Percentiles rank a stretch among this genome's conserved stretches.
Evolutionary conservation across 92 coral and sea anemone species (phyloP).

Genomic region (Zoanthus sansibaricus): DNA sequence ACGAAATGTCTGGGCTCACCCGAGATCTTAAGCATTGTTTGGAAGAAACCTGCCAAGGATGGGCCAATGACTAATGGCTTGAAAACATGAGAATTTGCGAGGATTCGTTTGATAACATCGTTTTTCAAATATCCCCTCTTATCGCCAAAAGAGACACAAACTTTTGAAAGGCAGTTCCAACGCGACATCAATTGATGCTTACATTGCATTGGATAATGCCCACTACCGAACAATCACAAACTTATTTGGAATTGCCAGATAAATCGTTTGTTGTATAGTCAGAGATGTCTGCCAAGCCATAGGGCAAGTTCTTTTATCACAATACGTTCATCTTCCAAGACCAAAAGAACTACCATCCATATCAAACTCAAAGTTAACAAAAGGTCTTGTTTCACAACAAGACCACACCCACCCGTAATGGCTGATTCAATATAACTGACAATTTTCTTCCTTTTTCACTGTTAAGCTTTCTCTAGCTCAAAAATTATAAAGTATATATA

Average conservation of each 20-base stretch:
- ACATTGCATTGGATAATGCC: background rate
- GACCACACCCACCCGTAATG: no score
- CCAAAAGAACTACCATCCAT: background rate
- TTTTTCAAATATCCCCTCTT: constrained; percentile 6
- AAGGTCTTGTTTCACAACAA: no score
- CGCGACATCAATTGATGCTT: constrained; percentile 43
- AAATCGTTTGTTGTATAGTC: background rate
- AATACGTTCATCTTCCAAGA: constrained; percentile 8
- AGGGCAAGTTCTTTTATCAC: background rate
- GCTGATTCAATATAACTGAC: background rate
- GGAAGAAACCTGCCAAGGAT: no score
- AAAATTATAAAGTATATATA: background rate
- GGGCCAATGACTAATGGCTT: background rate
- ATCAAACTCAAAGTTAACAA: no score
- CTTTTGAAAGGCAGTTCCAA: constrained; percentile 50
- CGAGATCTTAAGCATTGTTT: no score
- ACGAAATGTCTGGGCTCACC: no score
- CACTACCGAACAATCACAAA: no score
- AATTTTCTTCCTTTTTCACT: no score
- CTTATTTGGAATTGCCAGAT: background rate
- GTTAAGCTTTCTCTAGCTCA: background rate
- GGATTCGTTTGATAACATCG: background rate
- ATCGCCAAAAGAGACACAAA: constrained; percentile 14
- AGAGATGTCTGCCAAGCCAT: constrained; percentile 6
- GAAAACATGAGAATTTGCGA: background rate